Evolutionary conservation across 1,140 invertebrate genomes (phyloP), one percentile per base, ranked within the genome.

Genomic region (Eupristina koningsbergeri): DNA sequence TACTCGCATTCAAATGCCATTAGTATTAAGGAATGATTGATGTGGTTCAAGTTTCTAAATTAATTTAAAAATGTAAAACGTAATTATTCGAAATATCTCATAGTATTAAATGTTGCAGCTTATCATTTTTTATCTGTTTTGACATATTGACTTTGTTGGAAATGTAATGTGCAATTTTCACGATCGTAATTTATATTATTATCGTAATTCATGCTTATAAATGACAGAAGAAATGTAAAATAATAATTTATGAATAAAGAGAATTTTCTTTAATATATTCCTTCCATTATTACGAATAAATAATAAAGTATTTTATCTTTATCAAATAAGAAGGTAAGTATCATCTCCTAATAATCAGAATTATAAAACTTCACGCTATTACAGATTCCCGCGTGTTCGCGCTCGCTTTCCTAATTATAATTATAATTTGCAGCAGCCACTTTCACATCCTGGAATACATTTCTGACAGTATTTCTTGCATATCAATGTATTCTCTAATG

Each of bases 401-500:
- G 9, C 73, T 36, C 19, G 5, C 6, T 22, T 5, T 31, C 22
- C 29, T 64, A 64, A 61, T 45, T 26, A 45, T 81, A 81, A 81
- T 81, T 1, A 29, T 41, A 81, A 81, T 73, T 61, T n/a, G 11
- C 3, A n/a, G 22, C 31, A 29, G 22, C 41, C 29, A 9, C 41
- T 29, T 3, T 5, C 26, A 17, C 61, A 26, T 8, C 39, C 34
- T 26, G 53, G 58, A 81, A 81, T 73, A 50, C 50, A 74, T 50
- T 80, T 71, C 78, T 69, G 31, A 29, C 80, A 74, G 69, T 6
- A n/a, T n/a, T n/a, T n/a, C 71, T 29, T 36, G 31, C 50, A 69
- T 19, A 81, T 61, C 80, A 61, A 74, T 45, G 67, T 81, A 81
- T 80, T 80, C 79, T 80, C 67, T 3, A n/a, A 36, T 9, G 19